Evolutionary conservation across 2,797 vertebrate genomes (phyloP), one percentile per base, ranked within the genome.

Genomic region (Sciurus vulgaris): DNA sequence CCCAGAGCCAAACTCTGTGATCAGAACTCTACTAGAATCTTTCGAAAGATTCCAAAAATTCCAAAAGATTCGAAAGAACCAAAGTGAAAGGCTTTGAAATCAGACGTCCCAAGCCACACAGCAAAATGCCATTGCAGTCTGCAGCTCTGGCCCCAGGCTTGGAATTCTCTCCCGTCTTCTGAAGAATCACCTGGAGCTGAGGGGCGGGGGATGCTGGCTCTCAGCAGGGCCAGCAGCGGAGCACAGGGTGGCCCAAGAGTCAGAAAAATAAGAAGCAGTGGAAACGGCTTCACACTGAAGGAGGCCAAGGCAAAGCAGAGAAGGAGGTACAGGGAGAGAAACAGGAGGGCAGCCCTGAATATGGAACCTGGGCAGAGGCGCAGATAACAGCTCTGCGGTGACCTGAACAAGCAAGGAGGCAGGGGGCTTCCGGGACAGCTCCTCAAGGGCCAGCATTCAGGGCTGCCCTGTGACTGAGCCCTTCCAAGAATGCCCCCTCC

Each of bases 401-500:
- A 47, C 1, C 44, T 20, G 10, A 76, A 90, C 89, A 61, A 56
- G 28, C 33, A 47, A 59, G 51, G 35, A 0, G 81, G 95, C 90
- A 72, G 93, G 22, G 2, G 65, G 44, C 86, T 79, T 35, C 6
- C 3, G 44, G 73, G 30, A 38, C 63, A 35, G 3, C 47, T 51
- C 35, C 33, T 65, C 5, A 3, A 11, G 20, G 2, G 79, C 56
- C 59, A 33, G 74, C 0, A 95, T 93, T 89, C 86, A 56, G 72
- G 76, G 93, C 92, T 79, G 92, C 89, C 63, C 9, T 14, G 6
- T 67, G 44, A 61, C 85, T 38, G 20, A 89, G 97, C 81, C 67
- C 89, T 98, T 97, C 97, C 91, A 97, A 98, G 98, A 98, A 98
- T 98, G 98, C 98, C 98, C 98, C 98, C 99, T 99, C 97, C 98